These are phyloP conservation scores for Tryphoninae sp. DNA, from an alignment of 2,888 invertebrate genomes.

Conservation along the genomic window DNA sequence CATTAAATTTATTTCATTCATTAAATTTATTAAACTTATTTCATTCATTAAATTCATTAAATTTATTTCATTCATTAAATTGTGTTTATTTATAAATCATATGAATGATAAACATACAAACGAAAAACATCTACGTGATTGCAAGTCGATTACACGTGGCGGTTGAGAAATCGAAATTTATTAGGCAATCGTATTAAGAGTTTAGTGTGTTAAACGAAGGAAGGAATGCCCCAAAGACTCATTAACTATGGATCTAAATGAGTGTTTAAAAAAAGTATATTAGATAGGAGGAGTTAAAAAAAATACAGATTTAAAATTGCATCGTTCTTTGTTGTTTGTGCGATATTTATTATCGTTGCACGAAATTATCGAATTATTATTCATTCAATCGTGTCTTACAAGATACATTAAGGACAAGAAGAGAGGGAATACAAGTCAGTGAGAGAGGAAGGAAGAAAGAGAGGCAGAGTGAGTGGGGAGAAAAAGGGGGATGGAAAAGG, in stretches of 20 bases:
- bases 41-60: too few species aligned
- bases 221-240: conserved; percentile 7
- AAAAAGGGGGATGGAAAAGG: not conserved
- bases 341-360: conserved; percentile 55
- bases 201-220: conserved; percentile 1
- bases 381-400: conserved; percentile 48
- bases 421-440: not conserved
- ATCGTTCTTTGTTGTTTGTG: conserved; percentile 4
- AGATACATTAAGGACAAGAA: conserved; percentile 49
- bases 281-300: not conserved
- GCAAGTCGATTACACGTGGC: not conserved
- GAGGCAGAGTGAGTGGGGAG: not conserved
- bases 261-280: conserved; percentile 21
- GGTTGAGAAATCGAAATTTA: conserved; percentile 17
- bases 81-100: too few species aligned
- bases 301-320: conserved; percentile 9
- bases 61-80: too few species aligned
- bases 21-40: too few species aligned
- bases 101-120: too few species aligned
- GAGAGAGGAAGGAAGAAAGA: not conserved
- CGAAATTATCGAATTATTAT: conserved; percentile 59
- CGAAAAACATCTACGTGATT: too few species aligned
- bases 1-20: too few species aligned
- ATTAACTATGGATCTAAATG: conserved; percentile 19
- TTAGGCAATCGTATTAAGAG: not conserved